Conservation (phyloP, 2,797 vertebrate species). For the Poecilia picta region DNA sequence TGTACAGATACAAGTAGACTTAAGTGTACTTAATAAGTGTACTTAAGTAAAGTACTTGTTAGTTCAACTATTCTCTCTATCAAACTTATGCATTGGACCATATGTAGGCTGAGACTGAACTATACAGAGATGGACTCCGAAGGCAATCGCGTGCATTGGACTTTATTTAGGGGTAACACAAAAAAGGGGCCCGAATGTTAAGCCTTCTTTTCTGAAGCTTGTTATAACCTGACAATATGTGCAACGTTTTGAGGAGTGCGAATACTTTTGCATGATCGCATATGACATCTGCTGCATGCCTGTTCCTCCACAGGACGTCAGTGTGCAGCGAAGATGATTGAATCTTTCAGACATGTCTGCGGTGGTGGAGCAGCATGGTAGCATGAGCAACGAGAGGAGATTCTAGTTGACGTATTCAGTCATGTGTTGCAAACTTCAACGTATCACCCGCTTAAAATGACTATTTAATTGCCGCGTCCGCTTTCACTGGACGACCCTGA, state of each 20-base stretch:
- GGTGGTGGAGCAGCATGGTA: slow-evolving; percentile 22
- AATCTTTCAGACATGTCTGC: slow-evolving; percentile 37
- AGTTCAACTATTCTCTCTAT: neutral
- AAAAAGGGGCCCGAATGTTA: neutral
- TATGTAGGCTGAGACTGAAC: neutral
- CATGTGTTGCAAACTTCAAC: slow-evolving; percentile 30
- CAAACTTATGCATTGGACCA: neutral
- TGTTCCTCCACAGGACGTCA: neutral
- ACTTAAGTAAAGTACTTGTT: neutral
- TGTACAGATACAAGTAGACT: too few species aligned
- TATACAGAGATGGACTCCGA: neutral
- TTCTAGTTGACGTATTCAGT: slow-evolving; percentile 36
- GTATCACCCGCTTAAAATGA: slow-evolving; percentile 22
- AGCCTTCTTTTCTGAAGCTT: neutral
- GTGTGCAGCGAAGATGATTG: slow-evolving; percentile 25
- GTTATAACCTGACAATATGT: neutral
- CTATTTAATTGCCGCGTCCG: slow-evolving; percentile 29
- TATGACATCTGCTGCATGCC: neutral
- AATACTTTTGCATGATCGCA: neutral
- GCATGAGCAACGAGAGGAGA: slow-evolving; percentile 40
- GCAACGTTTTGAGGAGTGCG: neutral
- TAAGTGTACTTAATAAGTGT: too few species aligned
- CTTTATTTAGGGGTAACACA: neutral
- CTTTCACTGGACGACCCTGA: slow-evolving; percentile 15
- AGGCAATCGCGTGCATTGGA: neutral